Percentiles rank a stretch among this genome's conserved stretches.
Conservation (phyloP, 2,888 invertebrate genomes). For the Apodemia zela region DNA sequence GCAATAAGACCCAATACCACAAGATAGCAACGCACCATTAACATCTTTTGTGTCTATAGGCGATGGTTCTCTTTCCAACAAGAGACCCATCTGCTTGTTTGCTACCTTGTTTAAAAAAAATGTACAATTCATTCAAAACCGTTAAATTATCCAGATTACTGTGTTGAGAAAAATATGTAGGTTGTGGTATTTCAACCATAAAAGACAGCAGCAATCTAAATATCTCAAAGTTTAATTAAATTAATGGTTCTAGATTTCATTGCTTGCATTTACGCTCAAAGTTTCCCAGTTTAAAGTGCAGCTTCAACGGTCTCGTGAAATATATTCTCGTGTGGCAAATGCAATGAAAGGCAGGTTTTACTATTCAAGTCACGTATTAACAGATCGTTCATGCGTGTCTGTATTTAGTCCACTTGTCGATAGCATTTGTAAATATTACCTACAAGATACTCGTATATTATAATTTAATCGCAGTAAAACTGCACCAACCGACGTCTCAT, state of each 20-base stretch:
- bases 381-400: conserved; percentile 13
- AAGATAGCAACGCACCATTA: no score
- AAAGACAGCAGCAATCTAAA: neutral
- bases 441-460: no score
- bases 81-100: no score
- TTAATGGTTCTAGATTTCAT: conserved; percentile 7
- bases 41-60: no score
- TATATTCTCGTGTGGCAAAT: neutral
- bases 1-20: no score
- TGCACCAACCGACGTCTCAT: no score
- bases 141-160: no score
- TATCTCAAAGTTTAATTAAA: conserved; percentile 5
- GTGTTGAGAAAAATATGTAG: no score
- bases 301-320: neutral
- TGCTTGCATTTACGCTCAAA: conserved; percentile 7
- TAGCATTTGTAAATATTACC: neutral
- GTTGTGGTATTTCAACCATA: neutral
- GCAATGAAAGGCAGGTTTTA: conserved; percentile 11
- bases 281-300: conserved; percentile 2
- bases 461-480: no score
- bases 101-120: no score
- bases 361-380: conserved; percentile 13
- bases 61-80: no score
- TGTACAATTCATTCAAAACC: no score
- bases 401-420: neutral